Evolutionary conservation across 1,140 invertebrate genomes (phyloP).

Genomic region (Gerris buenoi): DNA sequence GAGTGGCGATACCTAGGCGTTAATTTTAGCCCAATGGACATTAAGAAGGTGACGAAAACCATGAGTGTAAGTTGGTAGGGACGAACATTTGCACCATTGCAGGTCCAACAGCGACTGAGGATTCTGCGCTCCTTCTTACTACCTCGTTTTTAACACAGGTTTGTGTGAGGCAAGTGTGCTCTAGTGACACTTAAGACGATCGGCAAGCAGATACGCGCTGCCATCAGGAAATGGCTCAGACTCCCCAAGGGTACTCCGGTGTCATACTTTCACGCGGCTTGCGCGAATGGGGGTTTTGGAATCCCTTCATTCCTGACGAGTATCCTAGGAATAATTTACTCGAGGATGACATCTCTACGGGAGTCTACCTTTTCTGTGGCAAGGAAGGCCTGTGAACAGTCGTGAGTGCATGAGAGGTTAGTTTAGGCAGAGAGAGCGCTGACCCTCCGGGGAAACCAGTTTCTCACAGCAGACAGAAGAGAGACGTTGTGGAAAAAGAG

Average conservation of each 20-base stretch:
- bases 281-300: slow-evolving; percentile 24
- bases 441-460: no score
- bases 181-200: slow-evolving; percentile 18
- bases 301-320: no score
- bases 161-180: slow-evolving; percentile 22
- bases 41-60: background rate
- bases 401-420: background rate
- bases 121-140: slow-evolving; percentile 18
- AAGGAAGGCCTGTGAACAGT: no score
- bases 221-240: no score
- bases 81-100: slow-evolving; percentile 26
- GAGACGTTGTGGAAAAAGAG: background rate
- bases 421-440: background rate
- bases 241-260: slow-evolving; percentile 26
- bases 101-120: slow-evolving; percentile 24
- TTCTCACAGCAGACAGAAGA: background rate
- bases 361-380: background rate
- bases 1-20: no score
- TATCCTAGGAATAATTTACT: background rate
- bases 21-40: background rate
- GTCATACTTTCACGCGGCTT: slow-evolving; percentile 25
- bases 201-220: slow-evolving; percentile 24
- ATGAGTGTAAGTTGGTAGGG: background rate
- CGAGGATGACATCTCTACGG: background rate
- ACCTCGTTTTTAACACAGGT: slow-evolving; percentile 22